These are phyloP conservation scores for Trachurus trachurus DNA, from an alignment of 2,797 vertebrate species.

Conservation along the genomic window DNA sequence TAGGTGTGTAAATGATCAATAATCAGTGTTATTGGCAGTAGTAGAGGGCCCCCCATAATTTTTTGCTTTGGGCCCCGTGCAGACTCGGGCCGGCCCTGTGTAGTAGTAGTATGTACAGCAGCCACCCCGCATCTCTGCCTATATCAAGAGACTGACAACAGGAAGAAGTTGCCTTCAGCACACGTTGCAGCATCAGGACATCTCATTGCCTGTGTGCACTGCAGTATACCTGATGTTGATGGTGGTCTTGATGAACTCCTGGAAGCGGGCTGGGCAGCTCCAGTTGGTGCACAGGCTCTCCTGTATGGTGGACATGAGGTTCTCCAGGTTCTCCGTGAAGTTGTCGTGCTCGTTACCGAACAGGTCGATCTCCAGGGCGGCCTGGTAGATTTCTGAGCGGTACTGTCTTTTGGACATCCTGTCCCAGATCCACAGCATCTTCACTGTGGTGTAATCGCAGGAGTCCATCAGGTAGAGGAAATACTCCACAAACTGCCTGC, in stretches of 20 bases:
- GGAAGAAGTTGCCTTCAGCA: not conserved
- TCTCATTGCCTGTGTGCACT: not conserved
- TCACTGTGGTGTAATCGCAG: conserved; percentile 92
- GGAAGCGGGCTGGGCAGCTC: conserved; percentile 87
- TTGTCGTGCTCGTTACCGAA: conserved; percentile 95
- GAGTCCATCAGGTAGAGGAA: conserved; percentile 95
- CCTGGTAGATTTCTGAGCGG: conserved; percentile 88
- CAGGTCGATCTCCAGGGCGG: conserved; percentile 91
- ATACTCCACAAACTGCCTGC: conserved; percentile 90
- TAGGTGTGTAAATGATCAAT: too few relatives aligned
- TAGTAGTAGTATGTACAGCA: too few relatives aligned
- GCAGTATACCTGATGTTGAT: conserved; percentile 89
- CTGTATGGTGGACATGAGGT: conserved; percentile 92
- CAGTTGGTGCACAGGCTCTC: conserved; percentile 90
- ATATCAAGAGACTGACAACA: not conserved
- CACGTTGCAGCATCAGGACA: not conserved
- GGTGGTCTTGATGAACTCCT: conserved; percentile 87
- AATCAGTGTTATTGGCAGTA: too few relatives aligned
- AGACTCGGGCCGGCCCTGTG: too few relatives aligned
- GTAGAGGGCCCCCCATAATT: too few relatives aligned
- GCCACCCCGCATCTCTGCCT: not conserved
- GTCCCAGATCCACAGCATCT: conserved; percentile 95
- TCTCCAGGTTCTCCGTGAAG: conserved; percentile 93
- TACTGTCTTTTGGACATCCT: conserved; percentile 93
- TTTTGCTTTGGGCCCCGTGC: too few relatives aligned